Base-by-base conservation (phyloP, 2,113 vertebrate species). In the Myodes glareolus region DNA sequence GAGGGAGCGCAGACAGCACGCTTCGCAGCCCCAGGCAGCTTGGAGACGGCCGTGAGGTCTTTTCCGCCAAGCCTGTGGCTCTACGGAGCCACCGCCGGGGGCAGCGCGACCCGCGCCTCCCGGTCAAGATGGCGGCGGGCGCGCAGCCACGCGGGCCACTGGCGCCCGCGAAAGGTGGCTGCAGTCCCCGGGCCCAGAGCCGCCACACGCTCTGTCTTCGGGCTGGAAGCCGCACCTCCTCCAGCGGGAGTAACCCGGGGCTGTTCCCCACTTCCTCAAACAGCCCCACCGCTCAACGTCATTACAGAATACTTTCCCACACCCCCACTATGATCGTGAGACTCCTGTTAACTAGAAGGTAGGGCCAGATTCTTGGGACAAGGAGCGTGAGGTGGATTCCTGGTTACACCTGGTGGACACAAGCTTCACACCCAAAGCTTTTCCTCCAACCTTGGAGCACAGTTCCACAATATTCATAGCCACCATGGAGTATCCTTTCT, bases 81-180 rank as follows among this genome's bases (percentile, higher is more conserved):
- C 91, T 12, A 31, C 52, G 16, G 89, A 94, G 88, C 94, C 93
- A 77, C 94, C 95, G 75, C 96, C 90, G 81, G 97, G 97, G 97
- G 96, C 96, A 97, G 95, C 97, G 72, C 94, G 58, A 42, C 89
- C 70, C 6, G 94, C 96, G 77, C 96, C 58, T 42, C 93, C 75
- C 16, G 68, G 90, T 88, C 90, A 97, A 98, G 97, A 97, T 98
- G 97, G 98, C 97, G 91, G 94, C 91, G 47, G 67, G 77, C 75
- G 78, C 50, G 52, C 86, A 75, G 92, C 80, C n/a, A 52, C 75
- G 76, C 36, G 50, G 80, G 78, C 95, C 39, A 55, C 88, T 29
- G 8, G 89, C 33, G 45, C 82, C 82, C 13, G 67, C 50, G 42
- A 73, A 39, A 58, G 58, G 73, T 73, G 70, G 47, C 82, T 3